phyloP scores from a whole-genome alignment of 2,888 invertebrate genomes.

The Glyphotaelius pellucidus region DNA sequence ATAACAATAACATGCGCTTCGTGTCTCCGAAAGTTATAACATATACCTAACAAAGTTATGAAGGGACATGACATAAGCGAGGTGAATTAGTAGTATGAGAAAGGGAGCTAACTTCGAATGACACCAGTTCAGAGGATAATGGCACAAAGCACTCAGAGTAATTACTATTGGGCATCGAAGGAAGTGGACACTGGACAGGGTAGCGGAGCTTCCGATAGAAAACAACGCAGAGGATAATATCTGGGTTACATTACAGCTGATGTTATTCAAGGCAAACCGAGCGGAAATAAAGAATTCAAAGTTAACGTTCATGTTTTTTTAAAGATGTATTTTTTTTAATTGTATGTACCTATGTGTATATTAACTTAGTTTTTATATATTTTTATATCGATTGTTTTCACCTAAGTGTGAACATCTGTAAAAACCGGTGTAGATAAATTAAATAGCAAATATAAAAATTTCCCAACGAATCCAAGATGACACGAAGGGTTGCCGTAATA shows the following conservation, averaged over 20 bases:
- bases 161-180: slow-evolving; percentile 44
- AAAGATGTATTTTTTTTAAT: too few species aligned
- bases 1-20: background rate
- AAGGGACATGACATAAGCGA: background rate
- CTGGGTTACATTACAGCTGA: background rate
- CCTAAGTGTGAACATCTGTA: too few species aligned
- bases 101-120: slow-evolving; percentile 1
- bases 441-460: background rate
- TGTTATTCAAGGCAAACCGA: background rate
- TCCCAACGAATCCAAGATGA: background rate
- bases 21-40: background rate
- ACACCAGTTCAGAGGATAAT: slow-evolving; percentile 44
- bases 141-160: slow-evolving; percentile 61
- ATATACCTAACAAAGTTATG: background rate
- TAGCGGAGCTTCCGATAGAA: slow-evolving; percentile 20
- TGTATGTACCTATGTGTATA: too few species aligned
- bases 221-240: slow-evolving; percentile 13
- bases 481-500: background rate
- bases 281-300: background rate
- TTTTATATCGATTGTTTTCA: too few species aligned
- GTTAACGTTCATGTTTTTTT: background rate
- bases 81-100: slow-evolving; percentile 32
- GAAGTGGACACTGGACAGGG: slow-evolving; percentile 16
- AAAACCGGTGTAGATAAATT: too few species aligned
- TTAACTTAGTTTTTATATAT: too few species aligned